phyloP scores from a whole-genome alignment of 2,888 invertebrate genomes.

The Parnassius orleans region DNA sequence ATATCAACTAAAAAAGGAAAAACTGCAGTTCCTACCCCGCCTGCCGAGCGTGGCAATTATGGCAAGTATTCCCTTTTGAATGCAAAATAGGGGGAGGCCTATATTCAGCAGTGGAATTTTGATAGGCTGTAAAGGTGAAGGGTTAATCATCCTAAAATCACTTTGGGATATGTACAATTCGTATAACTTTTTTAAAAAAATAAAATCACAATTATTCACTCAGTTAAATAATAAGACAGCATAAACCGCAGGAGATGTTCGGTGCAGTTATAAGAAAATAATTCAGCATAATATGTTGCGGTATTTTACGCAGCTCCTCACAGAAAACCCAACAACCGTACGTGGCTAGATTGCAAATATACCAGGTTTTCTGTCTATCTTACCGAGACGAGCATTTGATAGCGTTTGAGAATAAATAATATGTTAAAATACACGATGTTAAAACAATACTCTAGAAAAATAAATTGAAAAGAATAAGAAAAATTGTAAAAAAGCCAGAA shows the following conservation, averaged over 20 bases:
- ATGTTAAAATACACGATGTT: not conserved
- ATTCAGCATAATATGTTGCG: not conserved
- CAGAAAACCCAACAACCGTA: constrained; percentile 2
- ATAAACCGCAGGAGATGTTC: too few relatives aligned
- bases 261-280: not conserved
- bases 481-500: not conserved
- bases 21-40: too few relatives aligned
- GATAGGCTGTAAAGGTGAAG: too few relatives aligned
- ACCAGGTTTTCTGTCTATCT: not conserved
- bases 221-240: not conserved
- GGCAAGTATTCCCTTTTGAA: too few relatives aligned
- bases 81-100: too few relatives aligned
- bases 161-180: not conserved
- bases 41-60: too few relatives aligned
- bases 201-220: not conserved
- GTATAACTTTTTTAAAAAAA: too few relatives aligned
- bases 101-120: too few relatives aligned
- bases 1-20: too few relatives aligned
- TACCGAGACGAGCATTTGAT: not conserved
- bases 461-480: not conserved
- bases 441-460: not conserved
- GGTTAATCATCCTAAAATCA: too few relatives aligned
- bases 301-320: constrained; percentile 1
- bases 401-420: not conserved
- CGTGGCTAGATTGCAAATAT: constrained; percentile 8